Base-by-base conservation (phyloP, 2,888 invertebrate species). In the Laspeyria flexula region DNA sequence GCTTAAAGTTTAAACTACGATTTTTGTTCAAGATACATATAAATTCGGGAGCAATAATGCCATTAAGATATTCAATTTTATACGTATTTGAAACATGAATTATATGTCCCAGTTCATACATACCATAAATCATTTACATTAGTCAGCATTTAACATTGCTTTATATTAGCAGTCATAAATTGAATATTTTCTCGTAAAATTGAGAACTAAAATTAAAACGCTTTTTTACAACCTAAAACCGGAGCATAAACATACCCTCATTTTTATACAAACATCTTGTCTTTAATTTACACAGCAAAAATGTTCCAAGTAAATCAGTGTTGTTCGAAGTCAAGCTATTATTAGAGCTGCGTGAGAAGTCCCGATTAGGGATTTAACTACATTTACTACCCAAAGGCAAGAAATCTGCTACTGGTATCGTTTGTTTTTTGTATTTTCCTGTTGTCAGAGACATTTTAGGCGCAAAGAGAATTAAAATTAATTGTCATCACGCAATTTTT, bases 341-440 rank as follows among this genome's bases (percentile, higher is more conserved):
- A 43, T 21, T 42, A 27, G 35, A 44, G 48, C 61, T 57, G 57
- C 66, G 62, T 65, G 66, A 43, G 41, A 9, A 39, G 12, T 13
- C 25, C 27, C 39, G 18, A 61, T 65, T 61, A 56, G 45, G 23
- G 42, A 41, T 45, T 37, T 53, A 44, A 51, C 39, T 15, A 33
- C 9, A 10, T 25, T 15, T 56, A 31, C 37, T 34, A 43, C 18
- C 39, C 3, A 33, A 49, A 43, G 43, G 12, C 31, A 12, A 23
- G 31, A 50, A 56, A 51, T 53, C 34, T 43, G 25, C 5, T 21
- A n/a, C 18, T 25, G 25, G 1, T 38, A 40, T 39, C 25, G 41
- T 50, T 51, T 39, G 35, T 43, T 11, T 23, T 33, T 33, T 39
- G 1, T 34, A 15, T 18, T 33, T 12, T 12, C n/a, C 16, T 15